Conservation (phyloP, 1,140 invertebrate species). For the Sitophilus oryzae region DNA sequence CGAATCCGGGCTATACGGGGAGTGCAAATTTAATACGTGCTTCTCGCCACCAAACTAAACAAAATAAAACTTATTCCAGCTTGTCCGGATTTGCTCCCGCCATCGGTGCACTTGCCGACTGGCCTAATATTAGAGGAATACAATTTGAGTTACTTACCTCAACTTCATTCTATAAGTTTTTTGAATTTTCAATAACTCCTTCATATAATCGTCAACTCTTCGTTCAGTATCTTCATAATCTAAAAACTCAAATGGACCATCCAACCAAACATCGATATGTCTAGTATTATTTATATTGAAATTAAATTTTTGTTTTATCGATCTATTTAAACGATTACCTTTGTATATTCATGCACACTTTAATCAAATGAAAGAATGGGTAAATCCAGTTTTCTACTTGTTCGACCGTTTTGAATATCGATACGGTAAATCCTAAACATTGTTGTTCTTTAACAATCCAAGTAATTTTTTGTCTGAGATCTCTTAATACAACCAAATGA, state of each 20-base stretch:
- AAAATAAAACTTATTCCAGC: too few species aligned
- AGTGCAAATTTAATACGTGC: too few species aligned
- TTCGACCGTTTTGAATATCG: slow-evolving; percentile 67
- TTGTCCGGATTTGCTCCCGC: too few species aligned
- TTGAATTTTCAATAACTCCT: slow-evolving; percentile 69
- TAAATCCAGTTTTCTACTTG: slow-evolving; percentile 63
- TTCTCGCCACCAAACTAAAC: too few species aligned
- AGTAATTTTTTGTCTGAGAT: slow-evolving; percentile 62
- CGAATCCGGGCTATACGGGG: too few species aligned
- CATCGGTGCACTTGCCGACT: too few species aligned
- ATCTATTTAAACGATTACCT: slow-evolving; percentile 31
- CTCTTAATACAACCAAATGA: slow-evolving; percentile 66
- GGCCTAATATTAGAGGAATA: too few species aligned
- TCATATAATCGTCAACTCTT: slow-evolving; percentile 64
- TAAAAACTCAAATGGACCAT: slow-evolving; percentile 83
- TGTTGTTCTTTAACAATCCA: slow-evolving; percentile 89
- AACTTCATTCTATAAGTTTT: slow-evolving; percentile 76
- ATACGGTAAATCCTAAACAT: slow-evolving; percentile 73
- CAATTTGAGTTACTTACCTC: slow-evolving; percentile 14
- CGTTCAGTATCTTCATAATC: slow-evolving; percentile 65
- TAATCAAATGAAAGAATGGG: slow-evolving; percentile 62
- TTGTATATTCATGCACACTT: slow-evolving; percentile 65
- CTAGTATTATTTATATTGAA: slow-evolving; percentile 30
- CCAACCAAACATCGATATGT: slow-evolving; percentile 79
- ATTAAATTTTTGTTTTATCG: background rate